Evolutionary conservation across 2,797 vertebrate genomes (phyloP).

Genomic region (Tapera naevia): DNA sequence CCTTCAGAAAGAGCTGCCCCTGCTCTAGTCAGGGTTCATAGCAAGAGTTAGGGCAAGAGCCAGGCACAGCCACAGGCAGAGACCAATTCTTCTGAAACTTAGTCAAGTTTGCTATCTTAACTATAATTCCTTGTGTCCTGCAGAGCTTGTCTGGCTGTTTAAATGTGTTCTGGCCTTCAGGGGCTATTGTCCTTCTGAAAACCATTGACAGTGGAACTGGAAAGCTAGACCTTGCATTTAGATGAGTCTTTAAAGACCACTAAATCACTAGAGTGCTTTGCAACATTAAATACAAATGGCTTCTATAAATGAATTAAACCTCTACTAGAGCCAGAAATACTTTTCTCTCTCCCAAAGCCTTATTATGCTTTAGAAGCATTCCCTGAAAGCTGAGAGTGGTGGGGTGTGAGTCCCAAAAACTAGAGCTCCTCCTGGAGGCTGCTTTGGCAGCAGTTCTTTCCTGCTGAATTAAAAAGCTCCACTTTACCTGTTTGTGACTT

Average conservation of each 20-base stretch:
- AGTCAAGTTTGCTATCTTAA: not conserved
- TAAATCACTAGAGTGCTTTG: constrained; percentile 5
- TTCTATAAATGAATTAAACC: not conserved
- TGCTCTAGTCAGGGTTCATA: not conserved
- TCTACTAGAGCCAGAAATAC: not conserved
- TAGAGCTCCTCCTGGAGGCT: constrained; percentile 11
- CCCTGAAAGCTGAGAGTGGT: not conserved
- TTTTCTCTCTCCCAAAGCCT: not conserved
- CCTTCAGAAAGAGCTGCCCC: not conserved
- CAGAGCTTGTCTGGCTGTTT: not conserved
- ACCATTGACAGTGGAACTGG: not conserved
- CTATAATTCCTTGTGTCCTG: not conserved
- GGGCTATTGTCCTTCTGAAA: not conserved
- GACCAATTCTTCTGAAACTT: not conserved
- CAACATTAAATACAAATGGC: not conserved
- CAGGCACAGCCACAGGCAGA: not conserved
- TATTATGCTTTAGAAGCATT: not conserved
- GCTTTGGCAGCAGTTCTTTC: not conserved
- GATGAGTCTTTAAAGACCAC: not conserved
- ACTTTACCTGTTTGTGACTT: not conserved
- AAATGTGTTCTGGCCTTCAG: not conserved
- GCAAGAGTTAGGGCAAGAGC: not conserved
- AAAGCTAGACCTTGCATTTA: not conserved
- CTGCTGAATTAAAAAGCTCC: not conserved
- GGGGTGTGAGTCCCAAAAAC: not conserved